These are phyloP conservation scores for Podotricha telesiphe DNA, from an alignment of 2,888 invertebrate genomes.

Conservation along the genomic window DNA sequence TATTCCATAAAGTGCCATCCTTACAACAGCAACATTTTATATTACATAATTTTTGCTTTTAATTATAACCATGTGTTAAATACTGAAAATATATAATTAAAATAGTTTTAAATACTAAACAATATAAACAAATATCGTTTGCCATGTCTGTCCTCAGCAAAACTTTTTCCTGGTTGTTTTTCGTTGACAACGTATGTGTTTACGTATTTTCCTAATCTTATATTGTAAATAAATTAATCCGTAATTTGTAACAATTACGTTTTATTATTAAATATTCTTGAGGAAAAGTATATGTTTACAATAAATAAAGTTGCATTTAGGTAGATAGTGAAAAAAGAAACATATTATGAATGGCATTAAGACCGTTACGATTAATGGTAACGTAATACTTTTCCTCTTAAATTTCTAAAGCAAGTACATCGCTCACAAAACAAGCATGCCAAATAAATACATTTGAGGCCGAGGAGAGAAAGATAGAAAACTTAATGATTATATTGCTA, in stretches of 20 bases:
- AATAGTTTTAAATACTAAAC: background rate
- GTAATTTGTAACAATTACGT: background rate
- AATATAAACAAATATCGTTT: no score
- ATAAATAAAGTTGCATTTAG: no score
- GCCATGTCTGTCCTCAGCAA: no score
- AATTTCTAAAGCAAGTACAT: background rate
- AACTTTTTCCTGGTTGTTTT: no score
- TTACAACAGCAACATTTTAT: constrained; percentile 13
- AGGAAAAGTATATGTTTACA: no score
- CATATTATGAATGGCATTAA: no score
- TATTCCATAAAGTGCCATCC: constrained; percentile 19
- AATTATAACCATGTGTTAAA: constrained; percentile 13
- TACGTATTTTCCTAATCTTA: no score
- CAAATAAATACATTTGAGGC: constrained; percentile 37
- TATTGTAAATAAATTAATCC: background rate
- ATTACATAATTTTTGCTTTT: constrained; percentile 9
- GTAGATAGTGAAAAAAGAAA: no score
- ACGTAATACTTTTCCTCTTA: no score
- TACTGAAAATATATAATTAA: background rate
- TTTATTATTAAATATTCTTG: no score
- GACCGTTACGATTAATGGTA: no score
- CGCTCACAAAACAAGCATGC: background rate
- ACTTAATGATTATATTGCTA: constrained; percentile 67
- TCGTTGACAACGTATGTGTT: no score
- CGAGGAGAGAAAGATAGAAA: constrained; percentile 57